Evolutionary conservation across 1,140 invertebrate genomes (phyloP).

Genomic region (Pseudomyrmex cubaensis): DNA sequence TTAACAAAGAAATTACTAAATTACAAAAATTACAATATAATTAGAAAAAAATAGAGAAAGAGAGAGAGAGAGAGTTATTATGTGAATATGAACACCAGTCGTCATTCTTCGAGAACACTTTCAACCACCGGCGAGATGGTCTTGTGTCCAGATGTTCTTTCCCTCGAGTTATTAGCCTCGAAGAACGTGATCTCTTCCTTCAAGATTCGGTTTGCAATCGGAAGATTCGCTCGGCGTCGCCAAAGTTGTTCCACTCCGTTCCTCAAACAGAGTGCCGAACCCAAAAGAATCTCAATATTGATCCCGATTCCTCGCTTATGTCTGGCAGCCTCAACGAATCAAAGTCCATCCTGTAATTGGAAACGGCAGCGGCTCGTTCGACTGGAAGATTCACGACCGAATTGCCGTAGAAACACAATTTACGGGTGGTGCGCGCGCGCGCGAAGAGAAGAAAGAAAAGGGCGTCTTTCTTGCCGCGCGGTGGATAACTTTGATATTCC

Average conservation of each 20-base stretch:
- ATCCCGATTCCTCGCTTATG: constrained; percentile 57
- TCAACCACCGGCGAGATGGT: background rate
- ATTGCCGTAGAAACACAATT: constrained; percentile 72
- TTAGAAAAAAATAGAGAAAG: too few relatives aligned
- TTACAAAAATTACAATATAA: too few relatives aligned
- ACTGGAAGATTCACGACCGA: constrained; percentile 71
- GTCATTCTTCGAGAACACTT: background rate
- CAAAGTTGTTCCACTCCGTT: constrained; percentile 4
- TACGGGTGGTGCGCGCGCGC: constrained; percentile 29
- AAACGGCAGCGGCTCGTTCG: constrained; percentile 65
- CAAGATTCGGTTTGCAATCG: constrained; percentile 25
- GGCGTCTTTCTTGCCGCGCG: constrained; percentile 53
- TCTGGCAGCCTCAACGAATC: constrained; percentile 63
- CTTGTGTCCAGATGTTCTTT: background rate
- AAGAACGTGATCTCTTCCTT: background rate
- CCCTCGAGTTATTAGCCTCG: constrained; percentile 18
- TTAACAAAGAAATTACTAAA: too few relatives aligned
- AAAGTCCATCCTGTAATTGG: constrained; percentile 72
- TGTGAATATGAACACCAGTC: too few relatives aligned
- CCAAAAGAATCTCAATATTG: constrained; percentile 70
- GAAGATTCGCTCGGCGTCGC: background rate
- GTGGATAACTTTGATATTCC: constrained; percentile 61
- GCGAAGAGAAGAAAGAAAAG: constrained; percentile 44
- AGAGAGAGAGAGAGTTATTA: too few relatives aligned
- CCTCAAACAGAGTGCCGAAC: background rate